Conservation (phyloP, 2,113 vertebrate genomes). For the Oryzias woworae region DNA sequence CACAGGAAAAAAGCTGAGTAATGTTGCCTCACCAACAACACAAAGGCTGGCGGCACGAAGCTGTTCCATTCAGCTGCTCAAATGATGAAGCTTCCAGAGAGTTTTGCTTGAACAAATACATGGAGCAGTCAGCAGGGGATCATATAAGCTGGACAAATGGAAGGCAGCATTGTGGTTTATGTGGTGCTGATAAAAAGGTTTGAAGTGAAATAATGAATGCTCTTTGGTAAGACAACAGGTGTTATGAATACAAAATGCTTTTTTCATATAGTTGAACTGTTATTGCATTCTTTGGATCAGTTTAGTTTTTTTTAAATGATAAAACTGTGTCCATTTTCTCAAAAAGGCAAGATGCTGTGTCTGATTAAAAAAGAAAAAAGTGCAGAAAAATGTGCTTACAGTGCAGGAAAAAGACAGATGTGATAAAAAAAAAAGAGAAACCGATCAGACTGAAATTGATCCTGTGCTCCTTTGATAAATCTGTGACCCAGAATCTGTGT, state of each 20-base stretch:
- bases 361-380: slow-evolving; percentile 7
- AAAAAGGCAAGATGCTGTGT: neutral
- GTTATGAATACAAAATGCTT: no score
- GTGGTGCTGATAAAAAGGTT: slow-evolving; percentile 12
- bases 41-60: slow-evolving; percentile 41
- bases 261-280: no score
- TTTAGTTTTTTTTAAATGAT: no score
- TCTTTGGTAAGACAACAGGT: no score
- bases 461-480: slow-evolving; percentile 39
- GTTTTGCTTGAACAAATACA: slow-evolving; percentile 26
- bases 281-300: no score
- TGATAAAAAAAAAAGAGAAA: slow-evolving; percentile 36
- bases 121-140: slow-evolving; percentile 38
- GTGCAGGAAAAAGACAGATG: slow-evolving; percentile 1
- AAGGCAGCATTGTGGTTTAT: slow-evolving; percentile 29
- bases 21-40: slow-evolving; percentile 46
- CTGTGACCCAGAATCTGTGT: slow-evolving; percentile 38
- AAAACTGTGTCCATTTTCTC: no score
- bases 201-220: slow-evolving; percentile 22
- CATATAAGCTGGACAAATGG: slow-evolving; percentile 21
- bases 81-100: slow-evolving; percentile 66
- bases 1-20: slow-evolving; percentile 61
- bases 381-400: no score
- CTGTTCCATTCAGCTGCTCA: slow-evolving; percentile 41
- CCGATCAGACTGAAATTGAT: slow-evolving; percentile 44